Base-by-base conservation (phyloP, 1,140 invertebrate genomes). In the Hylaeus anthracinus region DNA sequence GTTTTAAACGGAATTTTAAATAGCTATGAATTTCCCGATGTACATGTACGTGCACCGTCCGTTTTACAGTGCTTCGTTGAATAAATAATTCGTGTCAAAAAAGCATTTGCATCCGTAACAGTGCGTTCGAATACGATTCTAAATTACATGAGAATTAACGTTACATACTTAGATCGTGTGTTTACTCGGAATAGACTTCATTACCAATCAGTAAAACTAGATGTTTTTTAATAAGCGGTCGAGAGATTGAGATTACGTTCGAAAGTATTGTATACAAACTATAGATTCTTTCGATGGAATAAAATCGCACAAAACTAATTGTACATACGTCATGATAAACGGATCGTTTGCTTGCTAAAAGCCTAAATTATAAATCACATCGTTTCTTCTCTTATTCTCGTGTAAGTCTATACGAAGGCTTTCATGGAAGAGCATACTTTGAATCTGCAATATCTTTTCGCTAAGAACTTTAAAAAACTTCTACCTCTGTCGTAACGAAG, bases 341-440 rank as follows among this genome's bases (percentile, higher is more conserved):
- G 56, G 58, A 70, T 82, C 60, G 65, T 43, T 55, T 26, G n/a
- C 56, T 72, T 66, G 64, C 45, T 51, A 81, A 74, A 63, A 73
- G 45, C 72, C 81, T 86, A 79, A 83, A 86, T 79, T 69, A 53
- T 72, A 79, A 67, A 69, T 66, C 39, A 53, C 72, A 66, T 43
- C 37, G 39, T 51, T 63, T 45, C 55, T 39, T 74, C 26, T 55
- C 48, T 51, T 73, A 65, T 73, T 45, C 26, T 55, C 53, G 8
- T 72, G 72, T 64, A 60, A 39, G n/a, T 60, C n/a, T 72, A 72
- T 26, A 66, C 61, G 77, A 79, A 79, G 60, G 61, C 51, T 79
- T 79, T 65, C 70, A 48, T 79, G 77, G 77, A 79, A 79, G 70
- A 72, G 51, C 70, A 14, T 63, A 53, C 58, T 58, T 71, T 41